These are phyloP conservation scores for Syngnathus typhle DNA, from an alignment of 2,113 vertebrate genomes.

Conservation along the genomic window DNA sequence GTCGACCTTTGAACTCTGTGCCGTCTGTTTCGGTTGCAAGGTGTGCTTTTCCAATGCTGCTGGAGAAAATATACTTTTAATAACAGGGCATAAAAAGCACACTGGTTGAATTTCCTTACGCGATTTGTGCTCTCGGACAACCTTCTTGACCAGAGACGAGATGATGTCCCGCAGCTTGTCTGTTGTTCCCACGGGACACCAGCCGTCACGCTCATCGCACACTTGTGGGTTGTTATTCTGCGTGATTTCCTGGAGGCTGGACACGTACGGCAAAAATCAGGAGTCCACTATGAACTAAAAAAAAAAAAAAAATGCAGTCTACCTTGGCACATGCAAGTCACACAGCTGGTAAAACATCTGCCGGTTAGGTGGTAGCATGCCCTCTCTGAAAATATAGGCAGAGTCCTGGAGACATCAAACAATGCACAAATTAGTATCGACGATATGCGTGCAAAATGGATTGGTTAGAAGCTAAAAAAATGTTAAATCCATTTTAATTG, in stretches of 20 bases:
- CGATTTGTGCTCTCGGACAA: conserved; percentile 70
- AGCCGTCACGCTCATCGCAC: conserved; percentile 88
- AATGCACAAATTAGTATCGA: not conserved
- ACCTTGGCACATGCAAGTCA: conserved; percentile 88
- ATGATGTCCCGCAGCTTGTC: conserved; percentile 86
- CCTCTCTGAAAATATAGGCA: conserved; percentile 82
- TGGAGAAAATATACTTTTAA: not conserved
- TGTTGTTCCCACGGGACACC: conserved; percentile 85
- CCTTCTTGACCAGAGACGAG: conserved; percentile 84
- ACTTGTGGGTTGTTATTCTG: conserved; percentile 62
- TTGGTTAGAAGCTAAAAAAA: not conserved
- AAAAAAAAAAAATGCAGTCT: conserved; percentile 7
- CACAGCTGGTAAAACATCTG: conserved; percentile 99
- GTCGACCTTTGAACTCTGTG: not conserved
- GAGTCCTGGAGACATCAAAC: conserved; percentile 74
- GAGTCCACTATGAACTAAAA: not conserved
- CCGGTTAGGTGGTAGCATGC: conserved; percentile 86
- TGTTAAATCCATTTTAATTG: not conserved
- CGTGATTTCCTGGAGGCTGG: conserved; percentile 77
- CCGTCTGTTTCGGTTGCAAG: conserved; percentile 21
- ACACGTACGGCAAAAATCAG: not conserved
- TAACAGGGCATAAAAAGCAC: too few species aligned
- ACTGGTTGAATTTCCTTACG: conserved; percentile 20
- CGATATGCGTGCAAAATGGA: not conserved
- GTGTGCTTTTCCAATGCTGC: conserved; percentile 15